Evolutionary conservation across 2,888 invertebrate species (phyloP).

Genomic region (Thysanoteuthis rhombus): DNA sequence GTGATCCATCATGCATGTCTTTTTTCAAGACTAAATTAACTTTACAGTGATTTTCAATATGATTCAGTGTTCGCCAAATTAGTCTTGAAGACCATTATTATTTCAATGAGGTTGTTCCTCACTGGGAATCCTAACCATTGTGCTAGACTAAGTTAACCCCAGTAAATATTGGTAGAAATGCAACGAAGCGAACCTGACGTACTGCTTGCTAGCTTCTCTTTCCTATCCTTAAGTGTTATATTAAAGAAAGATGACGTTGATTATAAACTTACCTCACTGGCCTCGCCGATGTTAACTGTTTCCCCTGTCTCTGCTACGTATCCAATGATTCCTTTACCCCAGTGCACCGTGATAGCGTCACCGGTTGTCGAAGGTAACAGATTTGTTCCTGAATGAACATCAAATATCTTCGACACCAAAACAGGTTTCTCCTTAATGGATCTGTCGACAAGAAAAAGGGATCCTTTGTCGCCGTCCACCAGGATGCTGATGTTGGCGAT

Average conservation of each 20-base stretch:
- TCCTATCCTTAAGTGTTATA: no score
- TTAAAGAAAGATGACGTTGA: not conserved
- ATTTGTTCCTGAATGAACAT: constrained; percentile 70
- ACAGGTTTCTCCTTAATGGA: constrained; percentile 64
- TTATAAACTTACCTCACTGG: constrained; percentile 68
- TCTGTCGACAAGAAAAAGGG: constrained; percentile 70
- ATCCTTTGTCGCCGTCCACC: constrained; percentile 70
- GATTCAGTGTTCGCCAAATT: no score
- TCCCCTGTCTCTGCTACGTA: constrained; percentile 71
- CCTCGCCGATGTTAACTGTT: constrained; percentile 69
- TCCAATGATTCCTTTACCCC: constrained; percentile 71
- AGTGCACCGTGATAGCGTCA: constrained; percentile 69
- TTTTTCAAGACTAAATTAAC: no score
- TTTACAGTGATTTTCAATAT: no score
- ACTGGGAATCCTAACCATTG: no score
- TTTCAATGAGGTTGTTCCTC: no score
- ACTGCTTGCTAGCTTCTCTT: no score
- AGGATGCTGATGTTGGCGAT: constrained; percentile 70
- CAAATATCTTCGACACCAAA: constrained; percentile 71
- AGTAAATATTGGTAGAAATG: no score
- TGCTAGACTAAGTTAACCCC: no score
- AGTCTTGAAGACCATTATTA: no score
- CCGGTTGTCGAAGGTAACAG: constrained; percentile 67
- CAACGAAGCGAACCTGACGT: no score
- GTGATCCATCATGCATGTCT: no score